Conservation (phyloP, 2,888 invertebrate species). For the Archaeoteleia sp. region DNA sequence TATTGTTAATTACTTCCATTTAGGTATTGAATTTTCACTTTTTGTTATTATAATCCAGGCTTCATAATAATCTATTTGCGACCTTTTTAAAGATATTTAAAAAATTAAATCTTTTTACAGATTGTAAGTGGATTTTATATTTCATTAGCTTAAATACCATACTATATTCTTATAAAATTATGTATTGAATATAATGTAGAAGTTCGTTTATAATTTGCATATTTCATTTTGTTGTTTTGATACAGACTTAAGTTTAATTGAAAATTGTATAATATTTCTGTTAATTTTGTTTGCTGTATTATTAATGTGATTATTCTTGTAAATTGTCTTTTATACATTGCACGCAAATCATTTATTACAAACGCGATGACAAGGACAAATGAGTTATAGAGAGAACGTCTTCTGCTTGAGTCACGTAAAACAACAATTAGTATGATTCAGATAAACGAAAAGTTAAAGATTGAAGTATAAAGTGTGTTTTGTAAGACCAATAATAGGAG, state of each 20-base stretch:
- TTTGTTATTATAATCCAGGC: no score
- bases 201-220: not conserved
- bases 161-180: no score
- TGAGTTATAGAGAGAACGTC: conserved; percentile 27
- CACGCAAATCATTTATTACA: conserved; percentile 30
- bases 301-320: conserved; percentile 28
- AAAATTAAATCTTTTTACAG: no score
- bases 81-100: no score
- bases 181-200: conserved; percentile 10
- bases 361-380: conserved; percentile 42
- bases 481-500: no score
- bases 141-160: no score
- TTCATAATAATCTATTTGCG: no score
- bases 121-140: no score
- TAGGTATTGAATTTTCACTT: no score
- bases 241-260: conserved; percentile 15
- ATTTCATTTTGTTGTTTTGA: conserved; percentile 8
- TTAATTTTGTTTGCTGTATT: conserved; percentile 27
- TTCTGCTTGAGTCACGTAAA: conserved; percentile 16
- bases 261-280: conserved; percentile 17
- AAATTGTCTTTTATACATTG: conserved; percentile 17
- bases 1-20: no score
- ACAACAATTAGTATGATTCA: conserved; percentile 22
- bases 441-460: conserved; percentile 11
- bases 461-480: conserved; percentile 19